Conservation (phyloP, 2,888 invertebrate species). For the Gymnoscelis rufifasciata region DNA sequence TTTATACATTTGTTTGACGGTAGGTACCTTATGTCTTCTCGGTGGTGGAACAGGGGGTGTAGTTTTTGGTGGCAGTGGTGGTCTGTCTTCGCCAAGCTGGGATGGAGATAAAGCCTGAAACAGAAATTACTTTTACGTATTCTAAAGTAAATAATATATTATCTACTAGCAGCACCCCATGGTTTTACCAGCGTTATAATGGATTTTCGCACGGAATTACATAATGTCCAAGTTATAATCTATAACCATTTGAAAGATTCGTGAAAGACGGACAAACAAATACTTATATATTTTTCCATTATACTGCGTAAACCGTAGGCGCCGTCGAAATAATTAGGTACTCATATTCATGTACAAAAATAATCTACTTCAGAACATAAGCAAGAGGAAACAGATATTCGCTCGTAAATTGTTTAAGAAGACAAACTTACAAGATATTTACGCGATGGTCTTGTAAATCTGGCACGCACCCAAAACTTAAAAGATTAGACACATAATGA, state of each 20-base stretch:
- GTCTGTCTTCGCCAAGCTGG: slow-evolving; percentile 64
- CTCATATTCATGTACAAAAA: neutral
- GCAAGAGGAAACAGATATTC: neutral
- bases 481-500: slow-evolving; percentile 15
- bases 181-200: too few species aligned
- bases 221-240: too few species aligned
- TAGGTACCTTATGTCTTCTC: slow-evolving; percentile 65
- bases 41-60: slow-evolving; percentile 72
- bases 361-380: neutral
- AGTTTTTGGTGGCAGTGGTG: slow-evolving; percentile 70
- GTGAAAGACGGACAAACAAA: too few species aligned
- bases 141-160: too few species aligned
- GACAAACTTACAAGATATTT: slow-evolving; percentile 6
- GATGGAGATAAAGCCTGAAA: slow-evolving; percentile 56
- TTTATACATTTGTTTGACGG: neutral
- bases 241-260: too few species aligned
- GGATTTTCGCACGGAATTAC: too few species aligned
- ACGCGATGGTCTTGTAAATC: neutral
- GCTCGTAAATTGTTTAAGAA: slow-evolving; percentile 5
- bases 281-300: too few species aligned
- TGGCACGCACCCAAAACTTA: slow-evolving; percentile 22
- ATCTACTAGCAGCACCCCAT: too few species aligned
- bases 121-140: neutral
- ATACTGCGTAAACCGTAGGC: too few species aligned
- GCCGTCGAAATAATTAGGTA: too few species aligned